Evolutionary conservation across 2,797 vertebrate genomes (phyloP).

Genomic region (Acomys russatus): DNA sequence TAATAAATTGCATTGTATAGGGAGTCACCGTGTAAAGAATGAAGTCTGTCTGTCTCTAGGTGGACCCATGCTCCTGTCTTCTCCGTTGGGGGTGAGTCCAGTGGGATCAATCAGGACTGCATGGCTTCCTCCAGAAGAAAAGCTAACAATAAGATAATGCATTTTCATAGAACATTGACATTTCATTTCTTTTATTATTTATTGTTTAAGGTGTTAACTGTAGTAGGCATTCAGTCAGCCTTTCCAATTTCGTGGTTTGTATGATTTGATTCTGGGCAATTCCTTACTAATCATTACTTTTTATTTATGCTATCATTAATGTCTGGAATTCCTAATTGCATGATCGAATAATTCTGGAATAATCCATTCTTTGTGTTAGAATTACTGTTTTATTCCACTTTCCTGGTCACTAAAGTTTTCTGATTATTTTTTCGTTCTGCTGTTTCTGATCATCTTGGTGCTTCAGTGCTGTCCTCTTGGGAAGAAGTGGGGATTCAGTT

Average conservation of each 20-base stretch:
- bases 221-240: background rate
- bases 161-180: background rate
- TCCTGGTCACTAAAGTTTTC: background rate
- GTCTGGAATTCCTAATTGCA: background rate
- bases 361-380: background rate
- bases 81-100: background rate
- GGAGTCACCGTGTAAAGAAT: background rate
- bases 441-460: background rate
- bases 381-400: conserved; percentile 8
- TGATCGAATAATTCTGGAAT: background rate
- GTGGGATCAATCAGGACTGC: background rate
- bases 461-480: background rate
- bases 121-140: background rate
- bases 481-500: conserved; percentile 9
- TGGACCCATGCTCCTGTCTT: background rate
- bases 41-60: background rate
- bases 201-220: background rate
- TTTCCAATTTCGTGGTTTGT: background rate
- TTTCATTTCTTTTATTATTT: background rate
- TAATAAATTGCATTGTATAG: background rate
- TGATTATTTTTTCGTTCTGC: background rate
- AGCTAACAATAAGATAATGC: background rate
- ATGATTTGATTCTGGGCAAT: background rate
- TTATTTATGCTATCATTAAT: background rate
- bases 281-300: background rate